Conservation (phyloP, 2,888 invertebrate genomes). For the Apoderus coryli region DNA sequence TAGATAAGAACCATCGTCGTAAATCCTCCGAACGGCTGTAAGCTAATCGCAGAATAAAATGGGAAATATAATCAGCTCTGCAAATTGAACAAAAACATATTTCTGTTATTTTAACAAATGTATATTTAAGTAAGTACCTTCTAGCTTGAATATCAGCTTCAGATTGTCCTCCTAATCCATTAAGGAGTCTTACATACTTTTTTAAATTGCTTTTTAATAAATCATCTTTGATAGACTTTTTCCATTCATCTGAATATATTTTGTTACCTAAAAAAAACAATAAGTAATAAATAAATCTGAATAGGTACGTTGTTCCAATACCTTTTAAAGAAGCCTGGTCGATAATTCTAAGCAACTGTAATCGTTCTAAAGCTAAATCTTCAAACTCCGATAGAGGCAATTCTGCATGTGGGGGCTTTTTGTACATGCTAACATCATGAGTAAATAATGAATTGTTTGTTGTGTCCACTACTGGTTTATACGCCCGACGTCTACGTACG, state of each 20-base stretch:
- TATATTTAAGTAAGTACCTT: too few relatives aligned
- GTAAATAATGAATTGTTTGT: constrained; percentile 45
- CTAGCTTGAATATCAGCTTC: constrained; percentile 52
- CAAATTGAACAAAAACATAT: too few relatives aligned
- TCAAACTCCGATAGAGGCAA: constrained; percentile 76
- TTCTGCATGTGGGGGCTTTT: constrained; percentile 54
- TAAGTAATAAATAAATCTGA: too few relatives aligned
- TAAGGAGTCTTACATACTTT: constrained; percentile 45
- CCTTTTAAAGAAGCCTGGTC: constrained; percentile 55
- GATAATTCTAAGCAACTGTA: constrained; percentile 62
- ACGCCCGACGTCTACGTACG: constrained; percentile 21
- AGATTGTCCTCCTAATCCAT: constrained; percentile 33
- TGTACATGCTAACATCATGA: constrained; percentile 68
- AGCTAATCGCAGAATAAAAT: constrained; percentile 81
- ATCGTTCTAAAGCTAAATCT: constrained; percentile 68
- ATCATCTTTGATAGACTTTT: constrained; percentile 45
- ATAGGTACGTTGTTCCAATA: too few relatives aligned
- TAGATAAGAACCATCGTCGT: constrained; percentile 72
- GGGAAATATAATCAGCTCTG: constrained; percentile 72
- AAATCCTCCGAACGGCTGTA: constrained; percentile 81
- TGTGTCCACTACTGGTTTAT: constrained; percentile 22
- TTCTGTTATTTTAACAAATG: too few relatives aligned
- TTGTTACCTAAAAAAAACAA: constrained; percentile 36
- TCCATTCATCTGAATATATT: constrained; percentile 51
- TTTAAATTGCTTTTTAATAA: constrained; percentile 52